These are phyloP conservation scores for Popillia japonica DNA, from an alignment of 1,140 invertebrate species.

Conservation along the genomic window DNA sequence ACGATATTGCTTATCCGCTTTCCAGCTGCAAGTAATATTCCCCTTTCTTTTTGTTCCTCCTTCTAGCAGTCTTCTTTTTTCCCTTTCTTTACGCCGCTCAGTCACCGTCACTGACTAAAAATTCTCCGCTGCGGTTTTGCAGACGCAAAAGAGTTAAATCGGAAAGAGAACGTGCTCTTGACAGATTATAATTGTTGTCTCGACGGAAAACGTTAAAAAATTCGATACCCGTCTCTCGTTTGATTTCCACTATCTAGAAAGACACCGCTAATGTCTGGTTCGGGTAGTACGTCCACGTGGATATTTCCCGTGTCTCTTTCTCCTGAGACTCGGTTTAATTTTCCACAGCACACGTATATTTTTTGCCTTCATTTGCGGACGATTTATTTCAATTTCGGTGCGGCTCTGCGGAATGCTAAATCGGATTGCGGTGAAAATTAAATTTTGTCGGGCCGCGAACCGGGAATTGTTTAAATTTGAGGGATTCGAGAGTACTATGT, in stretches of 20 bases:
- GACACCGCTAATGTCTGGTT: background rate
- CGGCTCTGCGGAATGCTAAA: slow-evolving; percentile 18
- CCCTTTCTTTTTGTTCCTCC: background rate
- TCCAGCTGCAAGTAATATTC: slow-evolving; percentile 23
- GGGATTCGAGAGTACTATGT: background rate
- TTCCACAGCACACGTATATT: background rate
- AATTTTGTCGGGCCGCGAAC: background rate
- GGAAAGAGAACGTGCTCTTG: slow-evolving; percentile 14
- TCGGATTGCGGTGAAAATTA: slow-evolving; percentile 28
- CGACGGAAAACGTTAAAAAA: background rate
- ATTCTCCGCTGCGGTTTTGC: slow-evolving; percentile 1
- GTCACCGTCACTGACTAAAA: background rate
- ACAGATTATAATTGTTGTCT: slow-evolving; percentile 35
- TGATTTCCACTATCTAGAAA: background rate
- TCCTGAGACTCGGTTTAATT: slow-evolving; percentile 24
- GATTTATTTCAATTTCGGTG: slow-evolving; percentile 13
- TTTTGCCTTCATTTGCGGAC: slow-evolving; percentile 34
- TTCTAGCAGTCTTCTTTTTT: background rate
- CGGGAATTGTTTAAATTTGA: background rate
- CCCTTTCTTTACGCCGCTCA: background rate
- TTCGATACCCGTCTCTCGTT: slow-evolving; percentile 8
- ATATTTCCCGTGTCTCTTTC: background rate
- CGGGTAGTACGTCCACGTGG: background rate
- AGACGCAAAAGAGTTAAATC: slow-evolving; percentile 33
- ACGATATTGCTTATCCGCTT: slow-evolving; percentile 27